Evolutionary conservation across 2,888 invertebrate species (phyloP).

Genomic region (Chymomyza fuscimana): DNA sequence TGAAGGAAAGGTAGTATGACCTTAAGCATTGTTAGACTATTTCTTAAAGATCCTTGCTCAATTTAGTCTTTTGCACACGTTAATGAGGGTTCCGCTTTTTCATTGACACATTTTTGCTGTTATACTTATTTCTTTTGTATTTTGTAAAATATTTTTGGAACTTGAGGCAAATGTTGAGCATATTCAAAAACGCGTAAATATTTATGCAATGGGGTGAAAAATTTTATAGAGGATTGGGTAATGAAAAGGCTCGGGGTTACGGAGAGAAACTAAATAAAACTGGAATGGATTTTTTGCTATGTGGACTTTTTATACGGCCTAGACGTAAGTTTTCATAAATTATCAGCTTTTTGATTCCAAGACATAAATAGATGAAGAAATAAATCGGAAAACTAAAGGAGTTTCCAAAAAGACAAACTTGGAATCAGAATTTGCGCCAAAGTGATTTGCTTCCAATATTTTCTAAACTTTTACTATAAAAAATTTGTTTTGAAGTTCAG

Average conservation of each 20-base stretch:
- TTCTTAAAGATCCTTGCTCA: slow-evolving; percentile 58
- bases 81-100: slow-evolving; percentile 67
- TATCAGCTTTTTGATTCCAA: too few species aligned
- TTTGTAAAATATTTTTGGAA: slow-evolving; percentile 60
- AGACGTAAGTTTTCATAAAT: too few species aligned
- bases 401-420: too few species aligned
- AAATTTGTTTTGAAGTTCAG: too few species aligned
- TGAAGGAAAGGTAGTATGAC: slow-evolving; percentile 21
- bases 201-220: slow-evolving; percentile 70
- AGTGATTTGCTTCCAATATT: too few species aligned
- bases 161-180: slow-evolving; percentile 48
- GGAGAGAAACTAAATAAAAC: background rate
- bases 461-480: too few species aligned
- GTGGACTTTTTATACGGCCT: too few species aligned
- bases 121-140: slow-evolving; percentile 44
- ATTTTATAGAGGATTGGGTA: slow-evolving; percentile 5
- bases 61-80: slow-evolving; percentile 37
- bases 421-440: too few species aligned
- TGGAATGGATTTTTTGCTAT: background rate
- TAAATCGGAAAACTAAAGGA: too few species aligned
- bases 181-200: slow-evolving; percentile 67
- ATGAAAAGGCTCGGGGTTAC: background rate
- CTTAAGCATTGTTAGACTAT: slow-evolving; percentile 27
- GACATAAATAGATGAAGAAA: too few species aligned
- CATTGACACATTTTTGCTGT: slow-evolving; percentile 61